These are phyloP conservation scores for Lutjanus argentimaculatus DNA, from an alignment of 2,797 vertebrate genomes.

Conservation along the genomic window DNA sequence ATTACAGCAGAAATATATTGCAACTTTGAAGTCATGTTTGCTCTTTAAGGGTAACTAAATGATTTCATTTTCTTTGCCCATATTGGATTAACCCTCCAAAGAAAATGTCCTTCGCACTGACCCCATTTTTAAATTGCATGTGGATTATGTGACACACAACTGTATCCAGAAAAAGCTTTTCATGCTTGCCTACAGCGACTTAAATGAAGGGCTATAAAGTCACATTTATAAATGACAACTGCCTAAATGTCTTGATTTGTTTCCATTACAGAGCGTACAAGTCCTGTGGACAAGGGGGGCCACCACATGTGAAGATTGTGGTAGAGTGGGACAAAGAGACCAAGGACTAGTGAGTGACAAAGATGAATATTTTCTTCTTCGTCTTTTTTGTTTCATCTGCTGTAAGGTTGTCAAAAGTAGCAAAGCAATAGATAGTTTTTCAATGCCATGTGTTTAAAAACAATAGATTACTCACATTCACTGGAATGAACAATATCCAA, in stretches of 20 bases:
- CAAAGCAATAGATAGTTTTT: too few species aligned
- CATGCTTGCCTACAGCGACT: background rate
- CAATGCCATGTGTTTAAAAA: too few species aligned
- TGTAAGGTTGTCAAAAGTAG: background rate
- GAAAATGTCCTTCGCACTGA: background rate
- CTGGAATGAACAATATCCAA: too few species aligned
- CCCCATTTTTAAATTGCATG: background rate
- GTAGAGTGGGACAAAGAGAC: constrained; percentile 99
- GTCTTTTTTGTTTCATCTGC: constrained; percentile 17
- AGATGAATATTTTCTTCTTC: background rate
- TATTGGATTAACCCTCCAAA: background rate
- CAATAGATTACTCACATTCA: too few species aligned
- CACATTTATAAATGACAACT: background rate
- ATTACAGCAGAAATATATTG: background rate
- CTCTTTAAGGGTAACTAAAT: background rate
- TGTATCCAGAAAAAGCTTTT: background rate
- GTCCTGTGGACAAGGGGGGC: constrained; percentile 96
- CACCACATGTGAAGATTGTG: constrained; percentile 96
- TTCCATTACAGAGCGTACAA: constrained; percentile 91
- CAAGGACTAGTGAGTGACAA: constrained; percentile 95
- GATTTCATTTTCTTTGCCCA: background rate
- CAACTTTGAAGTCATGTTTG: background rate
- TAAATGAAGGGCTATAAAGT: background rate
- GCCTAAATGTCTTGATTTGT: background rate
- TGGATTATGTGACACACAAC: too few species aligned